Evolutionary conservation across 2,797 vertebrate genomes (phyloP), one percentile per base, ranked within the genome.

Genomic region (Vespertilio murinus): DNA sequence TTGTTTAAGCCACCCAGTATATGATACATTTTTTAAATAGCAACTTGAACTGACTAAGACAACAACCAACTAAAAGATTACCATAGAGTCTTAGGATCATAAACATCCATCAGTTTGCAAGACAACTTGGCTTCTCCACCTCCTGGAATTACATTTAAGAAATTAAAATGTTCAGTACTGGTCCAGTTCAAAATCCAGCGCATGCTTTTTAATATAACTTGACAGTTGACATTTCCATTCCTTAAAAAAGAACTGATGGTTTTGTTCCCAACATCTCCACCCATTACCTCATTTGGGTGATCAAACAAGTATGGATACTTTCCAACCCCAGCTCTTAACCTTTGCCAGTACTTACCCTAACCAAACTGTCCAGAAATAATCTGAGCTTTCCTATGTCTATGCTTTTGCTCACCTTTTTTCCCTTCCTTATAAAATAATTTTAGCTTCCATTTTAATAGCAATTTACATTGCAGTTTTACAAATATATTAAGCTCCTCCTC

Each of bases 161-260:
- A 96, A 82, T 30, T 74, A 20, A 38, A 67, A 56, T 49, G 13
- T 82, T 85, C 67, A 61, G 42, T 73, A 78, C 65, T 38, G 30
- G 38, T 47, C 40, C 49, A 86, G 8, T 49, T 95, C 45, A 92
- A 93, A 96, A 79, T 83, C 11, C 20, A 83, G 35, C 23, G 90
- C 79, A 75, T 3, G 67, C 79, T 49, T 61, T 40, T 22, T 78
- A 95, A 73, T 38, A 92, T 59, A 93, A 74, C 5, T 79, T 91
- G 20, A 92, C 28, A 93, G 38, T n/a, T 91, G 33, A 82, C 18
- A 65, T 81, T 91, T 90, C 33, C 79, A 23, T 74, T 86, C 16
- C 65, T 73, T 95, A 65, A 70, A 89, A 93, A 45, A 86, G 4
- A 96, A 45, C 5, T 88, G 35, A 65, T 61, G 45, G 56, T 96